phyloP scores from a whole-genome alignment of 2,113 vertebrate genomes.

The Heterocephalus glaber region DNA sequence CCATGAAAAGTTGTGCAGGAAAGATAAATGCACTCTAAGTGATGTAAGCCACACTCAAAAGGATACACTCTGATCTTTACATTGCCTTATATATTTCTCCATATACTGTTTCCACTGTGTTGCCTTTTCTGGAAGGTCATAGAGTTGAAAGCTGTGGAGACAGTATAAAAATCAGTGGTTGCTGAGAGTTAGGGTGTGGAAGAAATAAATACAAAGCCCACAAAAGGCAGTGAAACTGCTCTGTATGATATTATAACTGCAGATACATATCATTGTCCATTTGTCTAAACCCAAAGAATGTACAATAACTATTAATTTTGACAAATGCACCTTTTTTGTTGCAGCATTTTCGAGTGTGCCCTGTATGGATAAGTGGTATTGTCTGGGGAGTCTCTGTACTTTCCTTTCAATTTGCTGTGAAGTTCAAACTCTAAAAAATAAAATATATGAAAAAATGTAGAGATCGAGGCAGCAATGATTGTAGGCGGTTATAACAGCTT shows the following conservation, averaged over 20 bases:
- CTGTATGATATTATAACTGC: neutral
- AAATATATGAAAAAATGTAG: neutral
- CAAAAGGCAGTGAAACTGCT: neutral
- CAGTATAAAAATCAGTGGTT: no score
- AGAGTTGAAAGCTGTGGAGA: neutral
- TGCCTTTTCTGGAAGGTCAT: neutral
- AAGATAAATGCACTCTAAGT: neutral
- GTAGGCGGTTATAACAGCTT: neutral
- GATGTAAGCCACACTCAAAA: neutral
- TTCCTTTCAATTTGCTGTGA: neutral
- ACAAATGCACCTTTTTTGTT: neutral
- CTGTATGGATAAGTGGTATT: no score
- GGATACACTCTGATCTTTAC: neutral
- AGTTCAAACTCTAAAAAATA: conserved; percentile 28
- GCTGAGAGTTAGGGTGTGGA: rapidly evolving
- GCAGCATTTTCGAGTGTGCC: neutral
- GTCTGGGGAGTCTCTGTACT: neutral
- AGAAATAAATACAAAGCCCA: neutral
- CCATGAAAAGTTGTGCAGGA: neutral
- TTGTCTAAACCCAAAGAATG: neutral
- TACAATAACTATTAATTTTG: neutral
- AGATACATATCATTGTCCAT: neutral
- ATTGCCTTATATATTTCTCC: rapidly evolving
- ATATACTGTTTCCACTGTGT: neutral
- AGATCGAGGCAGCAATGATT: neutral